phyloP scores from a whole-genome alignment of 2,113 vertebrate genomes.

The Sapayoa aenigma region DNA sequence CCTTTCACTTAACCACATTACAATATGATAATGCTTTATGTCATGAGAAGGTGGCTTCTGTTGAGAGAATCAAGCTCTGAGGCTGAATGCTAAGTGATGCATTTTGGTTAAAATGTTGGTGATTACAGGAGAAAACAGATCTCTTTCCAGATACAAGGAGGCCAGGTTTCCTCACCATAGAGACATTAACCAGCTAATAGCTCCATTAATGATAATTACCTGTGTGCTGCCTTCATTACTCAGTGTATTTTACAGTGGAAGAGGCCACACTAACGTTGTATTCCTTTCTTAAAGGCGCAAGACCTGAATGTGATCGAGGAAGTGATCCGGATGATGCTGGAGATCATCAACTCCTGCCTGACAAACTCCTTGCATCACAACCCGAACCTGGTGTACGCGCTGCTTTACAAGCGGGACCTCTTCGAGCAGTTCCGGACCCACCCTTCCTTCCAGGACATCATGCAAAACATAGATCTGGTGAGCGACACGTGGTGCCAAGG shows the following conservation, averaged over 20 bases:
- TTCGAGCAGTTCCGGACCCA: slow-evolving; percentile 96
- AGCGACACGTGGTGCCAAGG: not conserved
- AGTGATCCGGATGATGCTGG: slow-evolving; percentile 98
- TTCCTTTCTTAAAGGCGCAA: slow-evolving; percentile 82
- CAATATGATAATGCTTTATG: not conserved
- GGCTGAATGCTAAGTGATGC: not conserved
- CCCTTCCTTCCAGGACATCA: slow-evolving; percentile 97
- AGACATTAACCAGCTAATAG: not conserved
- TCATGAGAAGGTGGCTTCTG: not conserved
- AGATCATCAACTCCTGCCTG: slow-evolving; percentile 98
- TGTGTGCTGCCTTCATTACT: not conserved
- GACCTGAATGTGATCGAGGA: slow-evolving; percentile 97
- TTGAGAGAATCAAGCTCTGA: not conserved
- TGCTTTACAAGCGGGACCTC: slow-evolving; percentile 96
- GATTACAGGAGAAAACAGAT: not conserved
- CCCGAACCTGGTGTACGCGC: slow-evolving; percentile 93
- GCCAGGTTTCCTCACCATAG: not conserved
- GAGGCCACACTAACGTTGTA: not conserved
- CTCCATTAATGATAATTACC: not conserved
- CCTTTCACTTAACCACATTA: no score
- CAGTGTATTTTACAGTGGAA: not conserved
- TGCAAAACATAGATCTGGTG: slow-evolving; percentile 98
- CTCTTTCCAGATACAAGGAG: not conserved
- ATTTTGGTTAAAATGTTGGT: not conserved
- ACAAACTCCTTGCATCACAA: slow-evolving; percentile 95